Base-by-base conservation (phyloP, 2,797 vertebrate species). In the Percopsis omiscomaycus region DNA sequence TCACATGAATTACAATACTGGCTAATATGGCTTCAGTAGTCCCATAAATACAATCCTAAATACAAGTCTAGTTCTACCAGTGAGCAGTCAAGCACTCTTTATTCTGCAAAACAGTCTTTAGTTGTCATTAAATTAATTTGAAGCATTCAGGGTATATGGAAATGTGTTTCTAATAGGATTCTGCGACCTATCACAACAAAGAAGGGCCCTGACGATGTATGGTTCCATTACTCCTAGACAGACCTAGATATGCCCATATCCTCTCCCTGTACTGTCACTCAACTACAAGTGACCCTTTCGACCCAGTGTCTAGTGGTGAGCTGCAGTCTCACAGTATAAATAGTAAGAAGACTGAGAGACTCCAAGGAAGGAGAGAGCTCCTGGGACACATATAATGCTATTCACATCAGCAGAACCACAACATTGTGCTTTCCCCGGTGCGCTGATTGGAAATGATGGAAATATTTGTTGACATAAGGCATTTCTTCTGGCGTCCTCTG, bases 281-380 rank as follows among this genome's bases (percentile, higher is more conserved):
- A 78, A 49, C 62, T 58, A 57, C 59, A 67, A 73, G 76, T 14
- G 14, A 70, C 65, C 67, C 66, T 71, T 81, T 80, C 78, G 80
- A 84, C 73, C 75, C 73, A 48, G 0, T 13, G 52, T 67, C 68
- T 73, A 37, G 57, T 56, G 48, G 44, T 74, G 59, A 77, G 69
- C 74, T 77, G 64, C 74, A 77, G 72, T 79, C 79, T 72, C 60
- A 47, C 72, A 73, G 75, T 44, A 61, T 70, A 73, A 83, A 84
- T 62, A 80, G 72, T 69, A 81, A 84, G 53, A 68, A 84, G 71
- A 87, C 62, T 69, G 81, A 87, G 76, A 83, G 75, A 81, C 77
- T 67, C 65, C 77, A 64, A 77, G 59, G 44, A 45, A 62, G 48
- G 68, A 55, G 44, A 57, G 22, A 61, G 6, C 56, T 75, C 74